Evolutionary conservation across 2,113 vertebrate genomes (phyloP).

Genomic region (Entomyzon cyanotis): DNA sequence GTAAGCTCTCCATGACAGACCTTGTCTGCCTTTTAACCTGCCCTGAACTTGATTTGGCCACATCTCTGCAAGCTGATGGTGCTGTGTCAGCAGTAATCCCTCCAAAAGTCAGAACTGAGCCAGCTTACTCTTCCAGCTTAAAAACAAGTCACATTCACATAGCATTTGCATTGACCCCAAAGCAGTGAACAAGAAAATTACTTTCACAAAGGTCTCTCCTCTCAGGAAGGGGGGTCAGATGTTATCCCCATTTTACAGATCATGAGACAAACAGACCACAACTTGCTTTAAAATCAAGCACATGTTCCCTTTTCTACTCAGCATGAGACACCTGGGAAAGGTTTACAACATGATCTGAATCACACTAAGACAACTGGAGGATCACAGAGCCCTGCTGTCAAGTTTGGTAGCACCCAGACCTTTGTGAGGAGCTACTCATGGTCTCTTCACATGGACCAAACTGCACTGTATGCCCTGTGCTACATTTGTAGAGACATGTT

Average conservation of each 20-base stretch:
- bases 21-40: neutral
- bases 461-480: neutral
- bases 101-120: neutral
- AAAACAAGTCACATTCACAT: neutral
- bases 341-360: neutral
- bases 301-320: neutral
- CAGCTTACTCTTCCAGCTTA: neutral
- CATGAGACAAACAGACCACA: neutral
- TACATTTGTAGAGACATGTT: neutral
- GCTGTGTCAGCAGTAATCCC: neutral
- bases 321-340: neutral
- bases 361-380: neutral
- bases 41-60: neutral
- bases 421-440: neutral
- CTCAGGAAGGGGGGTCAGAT: rapidly evolving
- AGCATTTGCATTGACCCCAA: neutral
- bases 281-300: neutral
- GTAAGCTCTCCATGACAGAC: neutral
- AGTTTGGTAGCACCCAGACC: neutral
- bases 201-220: neutral
- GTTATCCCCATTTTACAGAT: neutral
- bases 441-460: neutral
- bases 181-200: neutral
- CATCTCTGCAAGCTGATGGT: neutral
- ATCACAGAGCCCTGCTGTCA: rapidly evolving